Percentiles rank a stretch among this genome's conserved stretches.
phyloP scores from a whole-genome alignment of 1,140 invertebrate species.

The Druon quercuslanigerum region DNA sequence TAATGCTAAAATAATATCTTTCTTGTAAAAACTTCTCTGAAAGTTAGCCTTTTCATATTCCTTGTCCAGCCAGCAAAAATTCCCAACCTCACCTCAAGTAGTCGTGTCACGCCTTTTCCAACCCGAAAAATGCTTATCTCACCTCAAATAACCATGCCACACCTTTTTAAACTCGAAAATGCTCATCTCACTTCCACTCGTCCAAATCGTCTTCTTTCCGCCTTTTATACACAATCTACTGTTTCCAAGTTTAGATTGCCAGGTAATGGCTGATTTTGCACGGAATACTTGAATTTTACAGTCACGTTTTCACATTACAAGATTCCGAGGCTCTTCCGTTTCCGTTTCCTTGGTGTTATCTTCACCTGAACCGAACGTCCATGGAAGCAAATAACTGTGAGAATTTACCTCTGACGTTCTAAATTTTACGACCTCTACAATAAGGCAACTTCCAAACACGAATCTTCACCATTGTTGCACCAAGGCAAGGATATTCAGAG shows the following conservation, averaged over 20 bases:
- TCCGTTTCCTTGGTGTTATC: slow-evolving; percentile 10
- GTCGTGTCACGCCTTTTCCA: no score
- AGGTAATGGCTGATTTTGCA: slow-evolving; percentile 17
- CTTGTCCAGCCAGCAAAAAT: no score
- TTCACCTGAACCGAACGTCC: neutral
- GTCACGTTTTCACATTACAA: slow-evolving; percentile 16
- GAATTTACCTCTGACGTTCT: slow-evolving; percentile 14
- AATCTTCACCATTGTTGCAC: neutral
- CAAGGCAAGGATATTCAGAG: neutral
- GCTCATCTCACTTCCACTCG: no score
- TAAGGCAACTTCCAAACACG: slow-evolving; percentile 1
- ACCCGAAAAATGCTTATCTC: no score
- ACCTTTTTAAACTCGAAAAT: no score
- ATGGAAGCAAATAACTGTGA: slow-evolving; percentile 22
- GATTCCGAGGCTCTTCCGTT: slow-evolving; percentile 8
- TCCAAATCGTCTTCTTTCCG: no score
- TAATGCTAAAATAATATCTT: slow-evolving; percentile 7
- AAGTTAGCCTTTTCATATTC: no score
- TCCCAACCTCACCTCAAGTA: no score
- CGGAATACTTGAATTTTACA: slow-evolving; percentile 2
- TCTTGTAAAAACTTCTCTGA: neutral
- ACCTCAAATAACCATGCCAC: no score
- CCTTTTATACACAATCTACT: no score
- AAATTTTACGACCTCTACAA: neutral
- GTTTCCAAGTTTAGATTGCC: neutral